phyloP scores from a whole-genome alignment of 2,797 vertebrate genomes.

The Karalla daura region DNA sequence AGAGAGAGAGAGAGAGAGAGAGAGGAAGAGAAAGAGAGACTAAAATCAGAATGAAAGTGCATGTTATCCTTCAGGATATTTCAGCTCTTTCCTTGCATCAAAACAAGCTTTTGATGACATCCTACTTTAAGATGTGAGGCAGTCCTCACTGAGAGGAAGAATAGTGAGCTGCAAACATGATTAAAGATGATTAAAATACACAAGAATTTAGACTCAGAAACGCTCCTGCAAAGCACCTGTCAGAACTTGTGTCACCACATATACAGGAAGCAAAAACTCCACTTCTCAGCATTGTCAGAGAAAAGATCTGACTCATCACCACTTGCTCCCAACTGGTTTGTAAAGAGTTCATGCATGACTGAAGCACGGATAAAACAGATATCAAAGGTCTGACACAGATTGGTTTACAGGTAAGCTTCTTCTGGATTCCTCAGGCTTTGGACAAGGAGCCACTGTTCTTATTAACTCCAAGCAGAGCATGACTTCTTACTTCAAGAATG shows the following conservation, averaged over 20 bases:
- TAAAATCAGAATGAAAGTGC: slow-evolving; percentile 51
- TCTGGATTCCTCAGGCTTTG: slow-evolving; percentile 18
- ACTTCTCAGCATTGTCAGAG: neutral
- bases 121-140: neutral
- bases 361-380: slow-evolving; percentile 7
- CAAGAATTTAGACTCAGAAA: slow-evolving; percentile 13
- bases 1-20: no score
- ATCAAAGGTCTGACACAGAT: neutral
- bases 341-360: neutral
- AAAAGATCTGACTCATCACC: neutral
- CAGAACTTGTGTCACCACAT: neutral
- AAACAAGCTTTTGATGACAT: slow-evolving; percentile 16
- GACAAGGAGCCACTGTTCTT: slow-evolving; percentile 52
- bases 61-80: slow-evolving; percentile 40
- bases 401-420: slow-evolving; percentile 46
- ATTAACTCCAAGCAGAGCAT: slow-evolving; percentile 24
- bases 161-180: neutral
- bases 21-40: no score
- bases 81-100: slow-evolving; percentile 32
- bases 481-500: slow-evolving; percentile 61
- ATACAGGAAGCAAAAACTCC: slow-evolving; percentile 5
- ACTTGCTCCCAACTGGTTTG: neutral
- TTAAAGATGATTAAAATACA: neutral
- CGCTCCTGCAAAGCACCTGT: slow-evolving; percentile 15
- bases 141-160: neutral